Conservation (phyloP, 2,797 vertebrate species). For the Microctenopoma steveboyesi region DNA sequence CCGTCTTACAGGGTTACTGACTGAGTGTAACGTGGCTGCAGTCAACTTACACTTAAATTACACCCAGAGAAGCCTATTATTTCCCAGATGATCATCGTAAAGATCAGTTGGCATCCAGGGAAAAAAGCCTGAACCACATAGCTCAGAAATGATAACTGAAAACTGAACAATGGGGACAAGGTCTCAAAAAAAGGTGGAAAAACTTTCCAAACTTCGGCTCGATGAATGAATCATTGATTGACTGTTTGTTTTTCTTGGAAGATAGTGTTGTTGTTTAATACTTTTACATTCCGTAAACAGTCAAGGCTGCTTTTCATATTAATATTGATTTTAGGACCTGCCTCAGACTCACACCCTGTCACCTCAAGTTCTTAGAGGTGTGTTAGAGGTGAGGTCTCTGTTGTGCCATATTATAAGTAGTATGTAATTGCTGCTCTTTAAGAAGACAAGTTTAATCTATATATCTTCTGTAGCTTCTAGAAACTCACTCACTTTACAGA, state of each 20-base stretch:
- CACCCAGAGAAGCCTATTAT: slow-evolving; percentile 63
- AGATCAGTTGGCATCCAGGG: slow-evolving; percentile 52
- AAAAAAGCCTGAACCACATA: slow-evolving; percentile 53
- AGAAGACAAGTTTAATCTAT: slow-evolving; percentile 6
- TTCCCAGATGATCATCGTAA: slow-evolving; percentile 52
- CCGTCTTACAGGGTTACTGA: slow-evolving; percentile 68
- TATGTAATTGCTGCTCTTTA: slow-evolving; percentile 9
- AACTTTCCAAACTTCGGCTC: neutral
- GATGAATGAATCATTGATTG: slow-evolving; percentile 18
- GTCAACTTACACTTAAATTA: slow-evolving; percentile 55
- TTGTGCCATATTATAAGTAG: slow-evolving; percentile 1
- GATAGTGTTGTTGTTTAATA: neutral
- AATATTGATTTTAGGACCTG: neutral
- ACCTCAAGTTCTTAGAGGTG: neutral
- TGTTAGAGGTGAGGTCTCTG: neutral
- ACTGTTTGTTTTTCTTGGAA: no score
- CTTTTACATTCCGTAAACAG: neutral
- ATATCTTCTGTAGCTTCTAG: neutral
- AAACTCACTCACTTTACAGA: neutral
- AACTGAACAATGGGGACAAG: slow-evolving; percentile 16
- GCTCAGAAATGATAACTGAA: slow-evolving; percentile 11
- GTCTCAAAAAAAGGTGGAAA: neutral
- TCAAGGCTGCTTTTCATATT: neutral
- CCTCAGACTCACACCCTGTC: neutral
- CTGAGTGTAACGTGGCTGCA: slow-evolving; percentile 36